Base-by-base conservation (phyloP, 1,140 invertebrate genomes). In the Drosophila sturtevanti region DNA sequence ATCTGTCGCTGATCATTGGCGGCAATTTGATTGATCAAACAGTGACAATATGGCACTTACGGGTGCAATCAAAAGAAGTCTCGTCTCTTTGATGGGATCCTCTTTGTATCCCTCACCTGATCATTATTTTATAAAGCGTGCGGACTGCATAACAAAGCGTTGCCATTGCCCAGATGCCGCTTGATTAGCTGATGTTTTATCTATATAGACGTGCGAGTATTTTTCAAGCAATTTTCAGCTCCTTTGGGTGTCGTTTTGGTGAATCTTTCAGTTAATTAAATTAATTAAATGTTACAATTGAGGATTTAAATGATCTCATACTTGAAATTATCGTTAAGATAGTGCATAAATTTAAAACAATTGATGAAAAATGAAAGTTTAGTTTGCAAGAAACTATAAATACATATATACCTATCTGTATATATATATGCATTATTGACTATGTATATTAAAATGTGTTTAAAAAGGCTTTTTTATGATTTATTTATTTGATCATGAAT, bases 41-140 rank as follows among this genome's bases (percentile, higher is more conserved):
- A 70, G 81, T 89, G 85, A 89, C 84, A 89, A 89, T 89, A 89
- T 89, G 84, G 84, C 85, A 89, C 84, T 84, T 89, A 84, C 84
- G 82, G 82, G 82, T 82, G 79, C 82, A 82, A 87, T 87, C 82
- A 82, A 81, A 69, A 64, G 70, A 58, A 63, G 48, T 55, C 62
- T 52, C 55, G 37, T 76, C 41, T 24, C 38, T 24, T 41, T 48
- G 18, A 21, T 48, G 61, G 61, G 31, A n/a, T 44, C 44, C 55
- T 12, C 34, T 35, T 14, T 21, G 22, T 9, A 34, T 21, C 22
- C 12, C 73, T 61, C 27, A 31, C 38, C 55, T 72, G 64, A 64
- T 79, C 84, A 89, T 89, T 89, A 89, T 80, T 89, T 89, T 89
- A 89, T 85, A 89, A 87, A 89, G 80, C 85, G 85, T 84, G 82